These are phyloP conservation scores for Raphicerus campestris DNA, from an alignment of 2,113 vertebrate genomes.

Conservation along the genomic window DNA sequence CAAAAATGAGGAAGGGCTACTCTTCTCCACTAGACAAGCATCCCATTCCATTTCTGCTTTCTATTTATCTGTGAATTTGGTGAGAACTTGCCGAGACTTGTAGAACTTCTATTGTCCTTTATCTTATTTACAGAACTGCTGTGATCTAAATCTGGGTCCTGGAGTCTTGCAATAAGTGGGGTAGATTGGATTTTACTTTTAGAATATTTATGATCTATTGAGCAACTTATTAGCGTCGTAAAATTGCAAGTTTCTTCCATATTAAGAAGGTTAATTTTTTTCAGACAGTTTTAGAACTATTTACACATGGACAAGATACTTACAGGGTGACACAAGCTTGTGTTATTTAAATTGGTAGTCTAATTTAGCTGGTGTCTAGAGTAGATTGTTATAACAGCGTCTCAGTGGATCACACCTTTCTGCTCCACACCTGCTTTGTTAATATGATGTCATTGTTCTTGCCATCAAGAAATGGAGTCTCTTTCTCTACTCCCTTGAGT, in stretches of 20 bases:
- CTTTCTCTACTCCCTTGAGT: not conserved
- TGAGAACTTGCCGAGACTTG: not conserved
- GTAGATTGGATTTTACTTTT: not conserved
- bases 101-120: not conserved
- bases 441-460: not conserved
- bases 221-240: not conserved
- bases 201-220: not conserved
- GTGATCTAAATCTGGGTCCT: not conserved
- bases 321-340: not conserved
- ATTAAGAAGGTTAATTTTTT: constrained; percentile 45
- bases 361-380: not conserved
- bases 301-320: constrained; percentile 27
- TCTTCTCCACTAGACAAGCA: not conserved
- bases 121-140: not conserved
- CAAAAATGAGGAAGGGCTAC: not conserved
- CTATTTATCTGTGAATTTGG: not conserved
- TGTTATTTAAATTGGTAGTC: constrained; percentile 6
- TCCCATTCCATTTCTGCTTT: not conserved
- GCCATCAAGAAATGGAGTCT: not conserved
- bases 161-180: not conserved
- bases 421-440: not conserved
- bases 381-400: not conserved
- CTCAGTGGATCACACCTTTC: not conserved
- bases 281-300: constrained; percentile 15
- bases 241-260: not conserved